Base-by-base conservation (phyloP, 92 coral and sea anemone genomes). In the Phenganax subtilis region DNA sequence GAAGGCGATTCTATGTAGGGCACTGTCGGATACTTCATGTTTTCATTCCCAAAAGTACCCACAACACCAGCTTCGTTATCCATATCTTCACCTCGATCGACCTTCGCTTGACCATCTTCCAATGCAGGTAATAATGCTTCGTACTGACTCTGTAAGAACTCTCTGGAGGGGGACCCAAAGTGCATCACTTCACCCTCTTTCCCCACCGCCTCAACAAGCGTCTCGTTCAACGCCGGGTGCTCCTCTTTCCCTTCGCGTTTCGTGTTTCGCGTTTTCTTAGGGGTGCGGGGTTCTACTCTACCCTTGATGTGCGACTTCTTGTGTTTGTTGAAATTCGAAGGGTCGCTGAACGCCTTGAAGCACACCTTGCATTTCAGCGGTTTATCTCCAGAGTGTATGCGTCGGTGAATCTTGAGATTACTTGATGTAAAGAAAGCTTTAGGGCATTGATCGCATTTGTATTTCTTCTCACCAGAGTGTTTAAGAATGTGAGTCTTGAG, bases 401-500 rank as follows among this genome's bases (percentile, higher is more conserved):
- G 93, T 3, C 90, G 92, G 56, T 96, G 99, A 57, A 96, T 96
- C 88, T 96, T 96, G 57, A 96, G 82, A 75, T 97, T 96, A 77
- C 99, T 96, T 3, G 99, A 96, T 70, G 97, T 96, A 68, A 96
- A 96, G 87, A 96, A 96, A 6, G 99, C 93, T 72, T 96, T 96
- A 74, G 88, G 82, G 53, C 99, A 96, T 25, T 90, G 93, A 28
- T 92, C 97, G 51, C 99, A 96, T 63, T 88, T 89, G 87, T 91
- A 96, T 55, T 96, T 96, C 75, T 93, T 89, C 84, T 96, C 99
- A 2, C 99, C 99, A 0, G 99, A 90, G 75, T 96, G 99, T 82
- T 96, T 96, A 68, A 96, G 62, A 28, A 91, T 86, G 81, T 96
- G 99, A 6, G 99, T 91, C 85, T 96, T 96, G 12, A 96, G 85